A percentile compares a stretch with the other conserved stretches of the same genome.
Conservation (phyloP, 2,888 invertebrate genomes). For the Bhutanitis thaidina region DNA sequence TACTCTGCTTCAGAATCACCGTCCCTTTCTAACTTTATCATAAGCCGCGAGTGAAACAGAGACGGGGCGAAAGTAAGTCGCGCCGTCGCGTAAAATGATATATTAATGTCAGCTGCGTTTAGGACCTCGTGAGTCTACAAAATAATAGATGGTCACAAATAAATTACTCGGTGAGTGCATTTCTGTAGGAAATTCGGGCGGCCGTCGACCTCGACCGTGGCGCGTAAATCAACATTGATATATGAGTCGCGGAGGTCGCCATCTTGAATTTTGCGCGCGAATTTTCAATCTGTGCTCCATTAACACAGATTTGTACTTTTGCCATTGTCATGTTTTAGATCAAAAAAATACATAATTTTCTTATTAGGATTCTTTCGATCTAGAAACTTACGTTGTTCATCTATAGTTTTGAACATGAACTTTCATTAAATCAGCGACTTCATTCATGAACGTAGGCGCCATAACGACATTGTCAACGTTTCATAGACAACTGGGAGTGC, state of each 20-base stretch:
- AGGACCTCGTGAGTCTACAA: conserved; percentile 79
- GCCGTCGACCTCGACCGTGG: conserved; percentile 75
- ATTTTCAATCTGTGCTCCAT: conserved; percentile 71
- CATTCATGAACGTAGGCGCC: conserved; percentile 6
- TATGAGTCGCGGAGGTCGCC: conserved; percentile 75
- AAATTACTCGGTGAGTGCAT: conserved; percentile 77
- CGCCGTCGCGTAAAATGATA: conserved; percentile 77
- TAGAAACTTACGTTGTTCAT: no score
- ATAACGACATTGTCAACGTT: conserved; percentile 6
- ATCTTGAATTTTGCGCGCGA: conserved; percentile 72
- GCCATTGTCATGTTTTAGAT: conserved; percentile 1
- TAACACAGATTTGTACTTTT: conserved; percentile 45
- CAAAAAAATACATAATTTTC: no score
- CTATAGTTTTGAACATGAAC: no score
- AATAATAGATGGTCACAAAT: conserved; percentile 80
- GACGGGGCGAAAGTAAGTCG: conserved; percentile 42
- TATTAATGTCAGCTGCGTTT: conserved; percentile 80
- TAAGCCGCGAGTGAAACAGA: conserved; percentile 34
- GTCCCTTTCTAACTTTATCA: conserved; percentile 44
- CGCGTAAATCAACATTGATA: conserved; percentile 76
- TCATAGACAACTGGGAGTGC: conserved; percentile 8
- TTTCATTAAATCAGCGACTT: neutral
- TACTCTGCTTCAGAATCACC: conserved; percentile 49
- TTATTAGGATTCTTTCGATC: no score
- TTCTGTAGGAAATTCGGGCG: conserved; percentile 77